These are phyloP conservation scores for Dasypogon diadema DNA, from an alignment of 2,888 invertebrate genomes.

Conservation along the genomic window DNA sequence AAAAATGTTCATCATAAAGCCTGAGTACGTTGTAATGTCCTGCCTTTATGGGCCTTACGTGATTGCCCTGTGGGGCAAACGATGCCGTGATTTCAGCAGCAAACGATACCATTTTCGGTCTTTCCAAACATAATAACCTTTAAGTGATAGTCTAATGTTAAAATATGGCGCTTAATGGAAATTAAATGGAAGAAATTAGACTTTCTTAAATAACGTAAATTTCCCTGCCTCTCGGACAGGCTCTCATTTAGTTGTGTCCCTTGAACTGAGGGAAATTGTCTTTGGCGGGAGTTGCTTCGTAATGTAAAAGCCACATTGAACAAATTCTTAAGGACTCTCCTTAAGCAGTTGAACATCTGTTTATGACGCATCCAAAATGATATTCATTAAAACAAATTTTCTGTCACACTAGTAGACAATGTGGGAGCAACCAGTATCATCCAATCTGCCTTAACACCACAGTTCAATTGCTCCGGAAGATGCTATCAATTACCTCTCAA, in stretches of 20 bases:
- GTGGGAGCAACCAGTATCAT: too few relatives aligned
- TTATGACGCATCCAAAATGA: too few relatives aligned
- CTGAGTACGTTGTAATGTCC: slow-evolving; percentile 50
- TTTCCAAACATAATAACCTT: slow-evolving; percentile 24
- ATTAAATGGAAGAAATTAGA: not conserved
- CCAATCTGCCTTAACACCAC: not conserved
- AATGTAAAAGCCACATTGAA: too few relatives aligned
- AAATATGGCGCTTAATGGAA: slow-evolving; percentile 24
- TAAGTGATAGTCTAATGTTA: slow-evolving; percentile 37
- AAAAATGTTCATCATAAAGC: slow-evolving; percentile 46
- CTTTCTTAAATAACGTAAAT: not conserved
- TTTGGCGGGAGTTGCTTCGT: too few relatives aligned
- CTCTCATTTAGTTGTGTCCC: too few relatives aligned
- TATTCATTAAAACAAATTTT: too few relatives aligned
- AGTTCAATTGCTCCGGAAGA: not conserved
- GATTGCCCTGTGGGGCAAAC: slow-evolving; percentile 40
- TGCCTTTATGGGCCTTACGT: slow-evolving; percentile 49
- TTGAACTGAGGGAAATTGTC: too few relatives aligned
- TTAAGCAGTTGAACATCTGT: too few relatives aligned
- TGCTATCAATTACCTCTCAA: slow-evolving; percentile 34
- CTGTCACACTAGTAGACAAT: too few relatives aligned
- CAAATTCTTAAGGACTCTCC: too few relatives aligned
- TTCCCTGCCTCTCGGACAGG: too few relatives aligned
- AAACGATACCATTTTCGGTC: slow-evolving; percentile 26
- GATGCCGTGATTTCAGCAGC: slow-evolving; percentile 24